Conservation (phyloP, 2,113 vertebrate species). For the Dicentrarchus labrax region DNA sequence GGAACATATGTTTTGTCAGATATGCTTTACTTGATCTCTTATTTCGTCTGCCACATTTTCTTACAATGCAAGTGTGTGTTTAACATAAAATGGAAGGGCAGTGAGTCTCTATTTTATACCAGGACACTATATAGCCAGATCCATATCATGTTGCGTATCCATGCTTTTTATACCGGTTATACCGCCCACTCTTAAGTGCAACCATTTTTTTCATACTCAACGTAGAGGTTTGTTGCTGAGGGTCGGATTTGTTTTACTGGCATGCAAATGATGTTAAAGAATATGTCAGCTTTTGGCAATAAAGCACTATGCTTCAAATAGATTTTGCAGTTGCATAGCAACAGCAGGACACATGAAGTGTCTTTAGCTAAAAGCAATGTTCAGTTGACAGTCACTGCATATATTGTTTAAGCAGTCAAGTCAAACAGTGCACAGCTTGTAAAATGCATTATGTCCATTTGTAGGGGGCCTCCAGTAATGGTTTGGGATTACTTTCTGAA, state of each 20-base stretch:
- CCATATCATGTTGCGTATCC: neutral
- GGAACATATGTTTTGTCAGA: neutral
- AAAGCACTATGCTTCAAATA: conserved; percentile 46
- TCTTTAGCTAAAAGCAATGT: conserved; percentile 22
- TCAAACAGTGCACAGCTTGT: neutral
- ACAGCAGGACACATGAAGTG: conserved; percentile 41
- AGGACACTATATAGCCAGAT: neutral
- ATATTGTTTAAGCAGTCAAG: neutral
- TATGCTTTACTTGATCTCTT: neutral
- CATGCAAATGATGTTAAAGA: conserved; percentile 29
- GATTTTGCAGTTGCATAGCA: conserved; percentile 58
- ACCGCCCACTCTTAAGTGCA: neutral
- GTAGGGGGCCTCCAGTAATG: neutral
- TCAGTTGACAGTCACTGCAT: conserved; percentile 18
- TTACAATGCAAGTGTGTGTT: neutral
- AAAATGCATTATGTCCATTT: neutral
- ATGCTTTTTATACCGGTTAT: neutral
- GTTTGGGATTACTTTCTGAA: neutral
- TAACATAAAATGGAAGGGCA: neutral
- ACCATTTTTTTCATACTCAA: neutral
- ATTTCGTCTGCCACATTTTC: neutral
- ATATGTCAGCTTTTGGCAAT: conserved; percentile 23
- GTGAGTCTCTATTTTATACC: neutral
- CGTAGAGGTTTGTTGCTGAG: neutral
- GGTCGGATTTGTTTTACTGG: conserved; percentile 4